phyloP scores from a whole-genome alignment of 2,888 invertebrate genomes.

The Tortricodes alternella region DNA sequence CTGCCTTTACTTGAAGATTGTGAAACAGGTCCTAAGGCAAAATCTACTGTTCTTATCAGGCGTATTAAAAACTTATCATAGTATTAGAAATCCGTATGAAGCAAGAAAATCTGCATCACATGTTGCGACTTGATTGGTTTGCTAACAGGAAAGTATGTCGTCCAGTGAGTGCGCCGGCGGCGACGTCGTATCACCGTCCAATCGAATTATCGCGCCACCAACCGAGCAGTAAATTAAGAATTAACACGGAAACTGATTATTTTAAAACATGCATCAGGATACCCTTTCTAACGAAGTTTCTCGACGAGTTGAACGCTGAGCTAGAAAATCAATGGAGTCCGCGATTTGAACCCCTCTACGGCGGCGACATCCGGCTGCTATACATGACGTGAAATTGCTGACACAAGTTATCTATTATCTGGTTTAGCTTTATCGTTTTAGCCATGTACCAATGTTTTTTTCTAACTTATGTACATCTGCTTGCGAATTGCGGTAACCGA shows the following conservation, averaged over 20 bases:
- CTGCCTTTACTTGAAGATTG: too few relatives aligned
- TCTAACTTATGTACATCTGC: too few relatives aligned
- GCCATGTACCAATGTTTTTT: too few relatives aligned
- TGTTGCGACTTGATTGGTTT: constrained; percentile 25
- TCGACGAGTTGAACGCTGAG: constrained; percentile 36
- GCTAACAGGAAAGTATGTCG: constrained; percentile 44
- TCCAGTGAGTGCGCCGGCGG: constrained; percentile 59
- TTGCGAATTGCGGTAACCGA: too few relatives aligned
- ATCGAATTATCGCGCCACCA: constrained; percentile 74
- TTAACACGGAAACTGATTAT: constrained; percentile 77
- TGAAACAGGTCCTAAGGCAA: background rate
- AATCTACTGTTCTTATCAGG: background rate
- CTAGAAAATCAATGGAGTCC: constrained; percentile 28
- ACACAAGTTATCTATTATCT: too few relatives aligned
- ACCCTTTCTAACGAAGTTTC: constrained; percentile 75
- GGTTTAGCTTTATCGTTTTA: too few relatives aligned
- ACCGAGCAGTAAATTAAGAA: constrained; percentile 81
- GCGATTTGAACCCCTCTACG: too few relatives aligned
- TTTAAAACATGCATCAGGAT: constrained; percentile 78
- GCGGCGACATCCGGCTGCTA: too few relatives aligned
- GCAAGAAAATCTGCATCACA: constrained; percentile 29
- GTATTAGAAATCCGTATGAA: constrained; percentile 23
- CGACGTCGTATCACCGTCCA: constrained; percentile 53
- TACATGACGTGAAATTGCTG: too few relatives aligned
- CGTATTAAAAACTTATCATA: constrained; percentile 2